Conservation (phyloP, 64 coral and sea anemone genomes). For the Acropora tenuis region DNA sequence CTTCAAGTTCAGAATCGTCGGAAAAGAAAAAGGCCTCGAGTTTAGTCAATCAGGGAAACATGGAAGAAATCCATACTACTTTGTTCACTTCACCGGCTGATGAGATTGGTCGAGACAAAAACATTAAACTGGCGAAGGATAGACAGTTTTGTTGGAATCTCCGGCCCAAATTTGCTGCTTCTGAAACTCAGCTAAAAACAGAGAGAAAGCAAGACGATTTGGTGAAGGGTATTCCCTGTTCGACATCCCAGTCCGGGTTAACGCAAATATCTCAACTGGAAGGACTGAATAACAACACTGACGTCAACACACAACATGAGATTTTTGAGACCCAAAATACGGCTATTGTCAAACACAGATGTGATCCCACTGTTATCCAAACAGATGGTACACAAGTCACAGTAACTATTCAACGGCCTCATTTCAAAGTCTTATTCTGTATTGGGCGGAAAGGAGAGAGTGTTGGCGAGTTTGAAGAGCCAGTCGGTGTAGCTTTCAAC, state of each 20-base stretch:
- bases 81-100: neutral
- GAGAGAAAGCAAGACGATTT: neutral
- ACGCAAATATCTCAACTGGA: neutral
- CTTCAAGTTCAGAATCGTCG: neutral
- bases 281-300: neutral
- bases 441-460: conserved; percentile 19
- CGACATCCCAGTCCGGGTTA: neutral
- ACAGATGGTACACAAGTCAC: neutral
- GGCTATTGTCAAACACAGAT: neutral
- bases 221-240: neutral
- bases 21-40: neutral
- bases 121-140: neutral
- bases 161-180: neutral
- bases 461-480: conserved; percentile 51
- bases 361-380: neutral
- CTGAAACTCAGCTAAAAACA: neutral
- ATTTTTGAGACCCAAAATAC: conserved; percentile 37
- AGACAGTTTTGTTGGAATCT: neutral
- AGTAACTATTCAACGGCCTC: neutral
- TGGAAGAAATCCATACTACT: neutral
- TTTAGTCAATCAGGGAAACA: neutral
- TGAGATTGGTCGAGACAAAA: neutral
- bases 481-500: conserved; percentile 66
- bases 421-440: neutral
- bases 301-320: conserved; percentile 18